Evolutionary conservation across 1,140 invertebrate species (phyloP), one percentile per base, ranked within the genome.

Genomic region (Saccostrea echinata): DNA sequence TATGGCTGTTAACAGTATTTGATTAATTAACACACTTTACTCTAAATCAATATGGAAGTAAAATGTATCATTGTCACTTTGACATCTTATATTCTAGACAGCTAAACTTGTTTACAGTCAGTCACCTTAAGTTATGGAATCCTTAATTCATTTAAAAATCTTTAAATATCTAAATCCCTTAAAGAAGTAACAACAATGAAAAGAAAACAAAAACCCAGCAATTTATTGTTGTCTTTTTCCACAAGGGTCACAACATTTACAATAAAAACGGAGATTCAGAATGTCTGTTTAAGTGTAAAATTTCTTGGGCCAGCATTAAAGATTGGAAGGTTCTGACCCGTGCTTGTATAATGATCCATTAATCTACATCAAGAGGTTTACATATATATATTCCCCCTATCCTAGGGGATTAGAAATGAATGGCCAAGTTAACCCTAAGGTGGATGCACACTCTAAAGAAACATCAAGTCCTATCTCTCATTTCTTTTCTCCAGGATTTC

Each of bases 341-440:
- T 30, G 24, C 68, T 30, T 76, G 68, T 12, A 30, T 76, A 76
- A 76, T 76, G 27, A 76, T 30, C 24, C 68, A 33, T 76, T 12
- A 76, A 76, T 76, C 55, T 61, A 21, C 55, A 61, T n/a, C 55
- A 61, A 61, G 30, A 76, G 68, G 27, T 33, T 27, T 76, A 30
- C 4, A 76, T 76, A 30, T 27, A 33, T 76, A 11, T 33, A 16
- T 76, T 30, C 24, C 68, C 24, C 68, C 27, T 76, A 6, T 76
- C 68, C 27, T 76, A 30, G 11, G 27, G 68, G 68, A 76, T 76
- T 76, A 76, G 27, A 76, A 76, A 76, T 76, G 68, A 76, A 76
- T 76, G 68, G 16, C 68, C 68, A 76, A 13, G 55, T 61, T 30
- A 76, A 27, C 68, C 68, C 18, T 30, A 16, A 27, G 68, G 68